These are phyloP conservation scores for Rutilus rutilus DNA, from an alignment of 2,113 vertebrate species.

Conservation along the genomic window DNA sequence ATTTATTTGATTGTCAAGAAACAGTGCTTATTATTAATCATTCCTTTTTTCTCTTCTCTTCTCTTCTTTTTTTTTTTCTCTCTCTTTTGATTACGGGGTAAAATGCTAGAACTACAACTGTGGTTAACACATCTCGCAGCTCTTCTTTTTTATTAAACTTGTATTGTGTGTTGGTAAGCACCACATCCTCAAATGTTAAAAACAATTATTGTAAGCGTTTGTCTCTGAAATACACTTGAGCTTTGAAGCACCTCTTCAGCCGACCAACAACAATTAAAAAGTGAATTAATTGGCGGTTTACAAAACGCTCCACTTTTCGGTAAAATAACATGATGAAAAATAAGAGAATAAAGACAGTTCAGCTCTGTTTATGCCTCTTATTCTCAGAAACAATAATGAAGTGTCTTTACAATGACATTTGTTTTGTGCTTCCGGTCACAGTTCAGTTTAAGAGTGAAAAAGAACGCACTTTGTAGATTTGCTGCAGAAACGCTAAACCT, in stretches of 20 bases:
- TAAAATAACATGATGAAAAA: constrained; percentile 25
- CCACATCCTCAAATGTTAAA: constrained; percentile 48
- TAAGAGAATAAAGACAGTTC: constrained; percentile 16
- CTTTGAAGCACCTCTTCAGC: constrained; percentile 48
- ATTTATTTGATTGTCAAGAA: not conserved
- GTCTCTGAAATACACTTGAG: constrained; percentile 50
- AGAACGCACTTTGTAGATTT: constrained; percentile 6
- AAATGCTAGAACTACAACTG: not conserved
- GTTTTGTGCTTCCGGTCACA: constrained; percentile 6
- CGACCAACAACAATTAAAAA: constrained; percentile 41
- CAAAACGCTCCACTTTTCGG: constrained; percentile 33
- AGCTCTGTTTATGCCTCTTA: constrained; percentile 37
- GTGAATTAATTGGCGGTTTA: constrained; percentile 52
- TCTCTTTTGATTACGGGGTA: not conserved
- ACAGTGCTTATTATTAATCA: too few species aligned
- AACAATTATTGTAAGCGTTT: constrained; percentile 52
- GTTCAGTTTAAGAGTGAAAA: constrained; percentile 3
- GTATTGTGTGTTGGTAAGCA: not conserved
- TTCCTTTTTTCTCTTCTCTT: too few species aligned
- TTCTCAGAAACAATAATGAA: constrained; percentile 34
- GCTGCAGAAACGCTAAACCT: constrained; percentile 10
- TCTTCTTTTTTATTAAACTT: not conserved
- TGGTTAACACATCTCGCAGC: not conserved
- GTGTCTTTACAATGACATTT: constrained; percentile 1
- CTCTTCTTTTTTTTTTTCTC: too few species aligned